Percentiles rank a stretch among this genome's conserved stretches.
Evolutionary conservation across 2,888 invertebrate species (phyloP).

Genomic region (Rhingia campestris): DNA sequence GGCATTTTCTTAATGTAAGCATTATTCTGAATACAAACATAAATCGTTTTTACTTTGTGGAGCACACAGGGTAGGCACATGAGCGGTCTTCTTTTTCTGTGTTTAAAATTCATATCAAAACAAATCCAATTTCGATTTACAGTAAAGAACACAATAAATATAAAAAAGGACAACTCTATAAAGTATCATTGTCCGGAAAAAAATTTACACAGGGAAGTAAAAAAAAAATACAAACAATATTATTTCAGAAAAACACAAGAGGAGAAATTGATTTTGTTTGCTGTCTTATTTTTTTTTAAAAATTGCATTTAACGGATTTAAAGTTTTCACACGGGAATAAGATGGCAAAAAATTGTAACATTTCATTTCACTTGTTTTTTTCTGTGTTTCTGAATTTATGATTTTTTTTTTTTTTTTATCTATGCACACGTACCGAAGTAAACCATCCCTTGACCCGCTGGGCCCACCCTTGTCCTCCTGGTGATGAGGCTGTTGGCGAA

Average conservation of each 20-base stretch:
- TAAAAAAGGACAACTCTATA: constrained; percentile 46
- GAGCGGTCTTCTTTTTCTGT: constrained; percentile 80
- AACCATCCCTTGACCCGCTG: constrained; percentile 89
- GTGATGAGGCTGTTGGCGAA: constrained; percentile 83
- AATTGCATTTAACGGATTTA: constrained; percentile 17
- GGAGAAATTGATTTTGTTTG: constrained; percentile 79
- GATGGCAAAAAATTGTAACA: constrained; percentile 58
- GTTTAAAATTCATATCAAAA: constrained; percentile 53
- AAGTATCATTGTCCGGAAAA: constrained; percentile 55
- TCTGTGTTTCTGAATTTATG: constrained; percentile 60
- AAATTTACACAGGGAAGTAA: constrained; percentile 58
- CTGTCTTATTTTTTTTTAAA: constrained; percentile 76
- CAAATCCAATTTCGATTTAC: constrained; percentile 68
- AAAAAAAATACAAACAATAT: constrained; percentile 76
- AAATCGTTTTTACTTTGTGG: constrained; percentile 75
- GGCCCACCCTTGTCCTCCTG: constrained; percentile 87
- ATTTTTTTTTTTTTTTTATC: constrained; percentile 54
- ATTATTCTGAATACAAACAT: constrained; percentile 66
- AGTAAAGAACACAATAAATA: constrained; percentile 52
- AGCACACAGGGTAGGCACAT: constrained; percentile 83
- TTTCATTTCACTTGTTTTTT: constrained; percentile 67
- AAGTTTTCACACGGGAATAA: constrained; percentile 38
- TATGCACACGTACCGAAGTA: constrained; percentile 86
- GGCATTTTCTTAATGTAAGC: constrained; percentile 66
- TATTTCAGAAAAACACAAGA: constrained; percentile 72